These are phyloP conservation scores for Tipula helvola DNA, from an alignment of 2,888 invertebrate species.

Conservation along the genomic window DNA sequence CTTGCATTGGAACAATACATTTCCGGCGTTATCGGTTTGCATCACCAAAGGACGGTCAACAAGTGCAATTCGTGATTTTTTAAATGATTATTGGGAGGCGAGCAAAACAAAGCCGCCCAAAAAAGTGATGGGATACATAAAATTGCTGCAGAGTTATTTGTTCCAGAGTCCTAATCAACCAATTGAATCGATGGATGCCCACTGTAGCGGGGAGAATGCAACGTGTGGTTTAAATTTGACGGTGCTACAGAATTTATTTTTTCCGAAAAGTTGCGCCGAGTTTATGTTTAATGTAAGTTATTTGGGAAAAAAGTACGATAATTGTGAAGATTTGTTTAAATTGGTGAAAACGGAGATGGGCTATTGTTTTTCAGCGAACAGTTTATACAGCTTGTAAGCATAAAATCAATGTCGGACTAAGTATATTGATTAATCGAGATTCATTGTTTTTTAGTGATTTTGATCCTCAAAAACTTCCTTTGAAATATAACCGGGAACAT, in stretches of 20 bases:
- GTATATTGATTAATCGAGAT: neutral
- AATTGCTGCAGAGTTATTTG: neutral
- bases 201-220: neutral
- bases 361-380: conserved; percentile 24
- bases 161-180: neutral
- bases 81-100: neutral
- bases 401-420: neutral
- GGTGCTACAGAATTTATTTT: conserved; percentile 17
- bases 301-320: conserved; percentile 14
- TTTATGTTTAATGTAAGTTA: conserved; percentile 20
- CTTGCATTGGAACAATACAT: conserved; percentile 15
- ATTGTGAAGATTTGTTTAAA: conserved; percentile 24
- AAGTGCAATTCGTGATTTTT: neutral
- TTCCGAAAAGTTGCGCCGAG: conserved; percentile 20
- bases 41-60: neutral
- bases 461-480: conserved; percentile 19
- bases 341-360: conserved; percentile 25
- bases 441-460: conserved; percentile 16
- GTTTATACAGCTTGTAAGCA: conserved; percentile 25
- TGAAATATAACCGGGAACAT: conserved; percentile 22
- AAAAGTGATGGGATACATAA: neutral
- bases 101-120: neutral
- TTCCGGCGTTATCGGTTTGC: conserved; percentile 16
- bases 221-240: neutral
- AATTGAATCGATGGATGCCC: neutral